These are phyloP conservation scores for Tauraco erythrolophus DNA, from an alignment of 2,113 vertebrate species.

Conservation along the genomic window DNA sequence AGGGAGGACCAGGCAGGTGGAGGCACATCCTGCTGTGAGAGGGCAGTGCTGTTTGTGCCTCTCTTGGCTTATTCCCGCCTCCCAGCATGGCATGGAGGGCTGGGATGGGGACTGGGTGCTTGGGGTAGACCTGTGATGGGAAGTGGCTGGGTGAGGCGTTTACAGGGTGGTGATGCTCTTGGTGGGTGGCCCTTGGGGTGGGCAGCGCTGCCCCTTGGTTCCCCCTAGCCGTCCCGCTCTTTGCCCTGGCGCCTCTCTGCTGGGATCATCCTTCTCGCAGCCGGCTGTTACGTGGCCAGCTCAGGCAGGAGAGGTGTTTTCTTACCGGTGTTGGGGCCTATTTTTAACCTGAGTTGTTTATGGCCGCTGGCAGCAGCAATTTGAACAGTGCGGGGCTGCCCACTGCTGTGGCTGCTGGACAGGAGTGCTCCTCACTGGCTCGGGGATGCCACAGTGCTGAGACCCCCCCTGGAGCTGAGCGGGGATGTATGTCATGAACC, in stretches of 20 bases:
- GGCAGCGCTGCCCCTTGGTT: background rate
- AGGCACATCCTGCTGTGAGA: background rate
- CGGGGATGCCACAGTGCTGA: accelerated
- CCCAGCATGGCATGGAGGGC: background rate
- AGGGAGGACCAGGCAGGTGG: accelerated
- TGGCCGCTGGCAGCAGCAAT: accelerated
- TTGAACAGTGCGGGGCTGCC: accelerated
- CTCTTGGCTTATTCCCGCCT: background rate
- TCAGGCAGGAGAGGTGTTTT: background rate
- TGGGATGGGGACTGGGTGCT: background rate
- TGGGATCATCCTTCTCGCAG: background rate
- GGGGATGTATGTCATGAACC: accelerated
- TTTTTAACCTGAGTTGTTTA: slow-evolving; percentile 24
- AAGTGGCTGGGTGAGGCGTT: background rate
- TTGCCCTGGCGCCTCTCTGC: background rate
- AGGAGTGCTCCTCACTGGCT: background rate
- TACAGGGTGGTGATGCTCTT: accelerated
- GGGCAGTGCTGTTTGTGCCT: background rate
- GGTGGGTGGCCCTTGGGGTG: background rate
- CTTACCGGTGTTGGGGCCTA: background rate
- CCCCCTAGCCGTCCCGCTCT: background rate
- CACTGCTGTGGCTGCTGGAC: accelerated
- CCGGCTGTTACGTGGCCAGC: background rate
- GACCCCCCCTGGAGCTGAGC: background rate
- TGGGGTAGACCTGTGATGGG: background rate